These are phyloP conservation scores for Cepphus grylle DNA, from an alignment of 2,113 vertebrate species.

Conservation along the genomic window DNA sequence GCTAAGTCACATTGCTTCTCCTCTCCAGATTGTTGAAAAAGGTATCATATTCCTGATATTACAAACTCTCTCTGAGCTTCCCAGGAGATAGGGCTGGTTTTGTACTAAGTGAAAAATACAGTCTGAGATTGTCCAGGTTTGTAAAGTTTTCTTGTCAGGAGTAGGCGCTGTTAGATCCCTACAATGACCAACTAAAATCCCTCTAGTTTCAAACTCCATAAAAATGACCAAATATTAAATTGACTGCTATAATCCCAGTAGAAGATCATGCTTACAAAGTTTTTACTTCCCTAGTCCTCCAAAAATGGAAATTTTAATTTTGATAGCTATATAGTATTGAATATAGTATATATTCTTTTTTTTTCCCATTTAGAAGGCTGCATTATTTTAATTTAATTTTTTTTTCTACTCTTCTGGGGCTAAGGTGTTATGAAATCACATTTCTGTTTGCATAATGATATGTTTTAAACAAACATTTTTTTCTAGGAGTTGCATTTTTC, in stretches of 20 bases:
- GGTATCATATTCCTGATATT: fast-evolving
- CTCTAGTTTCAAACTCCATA: neutral
- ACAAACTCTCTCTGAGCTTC: neutral
- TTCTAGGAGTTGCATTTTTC: neutral
- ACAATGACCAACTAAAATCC: neutral
- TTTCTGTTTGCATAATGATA: neutral
- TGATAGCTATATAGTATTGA: neutral
- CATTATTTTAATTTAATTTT: neutral
- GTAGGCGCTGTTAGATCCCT: neutral
- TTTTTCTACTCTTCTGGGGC: neutral
- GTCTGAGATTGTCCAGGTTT: neutral
- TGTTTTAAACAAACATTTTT: neutral
- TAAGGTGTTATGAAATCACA: neutral
- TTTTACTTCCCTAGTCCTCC: neutral
- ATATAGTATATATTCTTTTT: neutral
- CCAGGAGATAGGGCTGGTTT: neutral
- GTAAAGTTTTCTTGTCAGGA: neutral
- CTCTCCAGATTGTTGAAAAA: neutral
- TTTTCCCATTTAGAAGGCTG: neutral
- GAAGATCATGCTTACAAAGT: neutral
- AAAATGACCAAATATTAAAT: neutral
- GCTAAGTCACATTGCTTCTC: neutral
- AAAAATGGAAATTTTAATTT: neutral
- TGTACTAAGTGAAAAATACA: neutral
- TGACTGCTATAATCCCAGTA: neutral